Evolutionary conservation across 1,140 invertebrate species (phyloP).

Genomic region (Calliphora vicina): DNA sequence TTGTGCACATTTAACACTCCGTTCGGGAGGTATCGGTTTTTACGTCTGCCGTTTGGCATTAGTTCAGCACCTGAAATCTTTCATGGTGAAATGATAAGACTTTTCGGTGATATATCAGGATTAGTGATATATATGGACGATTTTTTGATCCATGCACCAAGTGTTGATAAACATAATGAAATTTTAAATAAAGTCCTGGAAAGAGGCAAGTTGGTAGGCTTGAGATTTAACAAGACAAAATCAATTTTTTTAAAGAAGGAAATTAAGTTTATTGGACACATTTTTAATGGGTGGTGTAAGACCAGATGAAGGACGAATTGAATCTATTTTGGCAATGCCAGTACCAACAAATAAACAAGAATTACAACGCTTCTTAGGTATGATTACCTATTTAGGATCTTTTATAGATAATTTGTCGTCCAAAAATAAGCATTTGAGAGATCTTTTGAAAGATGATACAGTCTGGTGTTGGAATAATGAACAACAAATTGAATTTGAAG

Average conservation of each 20-base stretch:
- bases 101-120: constrained; percentile 51
- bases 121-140: constrained; percentile 59
- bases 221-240: constrained; percentile 32
- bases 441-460: constrained; percentile 1
- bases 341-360: constrained; percentile 48
- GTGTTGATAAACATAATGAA: constrained; percentile 48
- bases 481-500: constrained; percentile 10
- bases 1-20: constrained; percentile 65
- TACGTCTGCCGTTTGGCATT: constrained; percentile 63
- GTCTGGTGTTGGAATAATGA: constrained; percentile 3
- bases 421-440: constrained; percentile 39
- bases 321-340: constrained; percentile 46
- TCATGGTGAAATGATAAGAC: constrained; percentile 49
- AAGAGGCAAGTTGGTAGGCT: constrained; percentile 29
- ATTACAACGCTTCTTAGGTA: constrained; percentile 48
- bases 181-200: constrained; percentile 51
- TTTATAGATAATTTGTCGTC: constrained; percentile 35
- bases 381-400: constrained; percentile 47
- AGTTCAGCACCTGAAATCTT: constrained; percentile 58
- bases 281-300: constrained; percentile 37
- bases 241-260: constrained; percentile 42
- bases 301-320: constrained; percentile 39
- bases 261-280: constrained; percentile 55
- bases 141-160: constrained; percentile 46
- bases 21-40: constrained; percentile 57